Conservation (phyloP, 1,140 invertebrate species). For the Nixonia krombeini region DNA sequence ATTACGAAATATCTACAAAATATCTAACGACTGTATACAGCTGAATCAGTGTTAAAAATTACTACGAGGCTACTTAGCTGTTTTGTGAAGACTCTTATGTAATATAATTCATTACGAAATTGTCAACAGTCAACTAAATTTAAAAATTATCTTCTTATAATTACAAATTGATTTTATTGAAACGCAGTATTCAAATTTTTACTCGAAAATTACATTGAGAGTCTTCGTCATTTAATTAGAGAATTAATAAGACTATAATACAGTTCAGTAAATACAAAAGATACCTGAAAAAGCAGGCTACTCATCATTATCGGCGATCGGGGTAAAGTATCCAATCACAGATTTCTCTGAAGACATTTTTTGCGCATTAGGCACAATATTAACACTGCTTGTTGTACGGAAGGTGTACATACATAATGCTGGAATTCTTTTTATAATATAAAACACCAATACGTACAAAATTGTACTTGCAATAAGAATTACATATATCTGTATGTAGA, state of each 20-base stretch:
- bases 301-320: too few species aligned
- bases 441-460: too few species aligned
- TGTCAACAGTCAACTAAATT: too few species aligned
- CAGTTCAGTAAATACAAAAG: slow-evolving; percentile 49
- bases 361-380: too few species aligned
- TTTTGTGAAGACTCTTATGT: neutral
- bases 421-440: too few species aligned
- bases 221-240: neutral
- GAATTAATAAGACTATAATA: slow-evolving; percentile 38
- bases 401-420: too few species aligned
- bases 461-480: too few species aligned
- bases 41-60: neutral
- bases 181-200: slow-evolving; percentile 12
- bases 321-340: neutral
- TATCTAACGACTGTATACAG: slow-evolving; percentile 19
- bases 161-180: too few species aligned
- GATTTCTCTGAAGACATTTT: neutral
- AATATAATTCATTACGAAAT: too few species aligned
- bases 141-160: too few species aligned
- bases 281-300: slow-evolving; percentile 50
- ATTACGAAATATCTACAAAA: slow-evolving; percentile 12
- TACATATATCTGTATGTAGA: too few species aligned
- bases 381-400: too few species aligned
- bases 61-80: neutral
- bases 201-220: slow-evolving; percentile 20